Conservation (phyloP, 2,888 invertebrate genomes). For the Serrognathus titanus region DNA sequence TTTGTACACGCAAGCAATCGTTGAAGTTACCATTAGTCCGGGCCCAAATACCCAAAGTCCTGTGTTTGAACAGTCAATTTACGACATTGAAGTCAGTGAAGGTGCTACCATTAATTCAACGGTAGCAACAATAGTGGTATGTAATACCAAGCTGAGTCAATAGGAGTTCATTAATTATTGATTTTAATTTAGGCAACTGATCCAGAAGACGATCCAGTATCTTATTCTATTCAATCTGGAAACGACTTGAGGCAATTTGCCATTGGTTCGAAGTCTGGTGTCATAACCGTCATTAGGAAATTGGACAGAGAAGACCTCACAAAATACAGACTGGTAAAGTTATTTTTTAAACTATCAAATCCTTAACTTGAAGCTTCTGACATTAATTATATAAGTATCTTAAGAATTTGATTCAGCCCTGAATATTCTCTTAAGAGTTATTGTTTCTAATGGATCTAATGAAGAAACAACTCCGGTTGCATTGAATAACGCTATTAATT, state of each 20-base stretch:
- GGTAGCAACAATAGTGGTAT: slow-evolving; percentile 71
- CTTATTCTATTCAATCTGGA: slow-evolving; percentile 82
- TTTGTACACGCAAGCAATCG: slow-evolving; percentile 77
- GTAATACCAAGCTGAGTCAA: slow-evolving; percentile 20
- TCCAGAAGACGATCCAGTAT: slow-evolving; percentile 83
- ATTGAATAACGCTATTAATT: not conserved
- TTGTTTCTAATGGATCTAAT: too few species aligned
- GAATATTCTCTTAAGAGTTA: too few species aligned
- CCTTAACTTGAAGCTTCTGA: too few species aligned
- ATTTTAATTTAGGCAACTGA: slow-evolving; percentile 66
- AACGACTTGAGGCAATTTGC: slow-evolving; percentile 86
- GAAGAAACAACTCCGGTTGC: too few species aligned
- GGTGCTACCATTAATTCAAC: slow-evolving; percentile 86
- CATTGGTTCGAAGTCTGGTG: slow-evolving; percentile 82
- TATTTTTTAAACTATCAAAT: not conserved
- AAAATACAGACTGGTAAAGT: slow-evolving; percentile 75
- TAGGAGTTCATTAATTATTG: not conserved
- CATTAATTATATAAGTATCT: too few species aligned
- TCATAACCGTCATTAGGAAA: slow-evolving; percentile 79
- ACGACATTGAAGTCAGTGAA: slow-evolving; percentile 85
- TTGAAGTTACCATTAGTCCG: slow-evolving; percentile 79
- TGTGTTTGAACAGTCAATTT: slow-evolving; percentile 74
- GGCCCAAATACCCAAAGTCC: slow-evolving; percentile 81
- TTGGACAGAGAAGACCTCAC: slow-evolving; percentile 87
- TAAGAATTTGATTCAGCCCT: too few species aligned